A percentile compares a stretch with the other conserved stretches of the same genome.
Conservation (phyloP, 2,113 vertebrate species). For the Baryphthengus martii region DNA sequence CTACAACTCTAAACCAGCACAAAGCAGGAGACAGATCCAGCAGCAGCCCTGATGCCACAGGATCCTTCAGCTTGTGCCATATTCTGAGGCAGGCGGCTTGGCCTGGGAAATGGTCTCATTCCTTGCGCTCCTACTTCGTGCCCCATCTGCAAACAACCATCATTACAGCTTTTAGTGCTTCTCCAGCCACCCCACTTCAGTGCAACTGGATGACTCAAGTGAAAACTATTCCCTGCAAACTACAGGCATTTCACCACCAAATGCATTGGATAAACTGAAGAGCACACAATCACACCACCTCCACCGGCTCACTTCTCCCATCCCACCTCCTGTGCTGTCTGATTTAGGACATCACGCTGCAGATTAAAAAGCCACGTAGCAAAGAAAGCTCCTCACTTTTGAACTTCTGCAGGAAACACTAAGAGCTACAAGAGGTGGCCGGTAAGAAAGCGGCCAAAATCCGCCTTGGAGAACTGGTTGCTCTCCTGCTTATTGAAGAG, state of each 20-base stretch:
- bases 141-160: neutral
- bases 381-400: neutral
- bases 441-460: neutral
- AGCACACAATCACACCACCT: accelerated
- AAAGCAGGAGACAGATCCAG: neutral
- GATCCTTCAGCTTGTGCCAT: neutral
- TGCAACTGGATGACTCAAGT: neutral
- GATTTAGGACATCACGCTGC: neutral
- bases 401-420: neutral
- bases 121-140: neutral
- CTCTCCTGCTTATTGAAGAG: neutral
- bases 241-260: neutral
- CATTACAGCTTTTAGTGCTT: neutral
- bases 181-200: neutral
- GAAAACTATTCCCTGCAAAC: neutral
- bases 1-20: too few relatives aligned
- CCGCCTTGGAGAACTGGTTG: neutral
- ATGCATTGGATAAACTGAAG: neutral
- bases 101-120: neutral
- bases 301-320: neutral
- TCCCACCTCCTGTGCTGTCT: neutral
- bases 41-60: neutral
- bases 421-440: neutral
- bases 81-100: neutral
- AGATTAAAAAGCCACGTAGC: neutral